Percentiles rank a stretch among this genome's conserved stretches.
These are phyloP conservation scores for Epinephelus moara DNA, from an alignment of 2,113 vertebrate species.

Conservation along the genomic window DNA sequence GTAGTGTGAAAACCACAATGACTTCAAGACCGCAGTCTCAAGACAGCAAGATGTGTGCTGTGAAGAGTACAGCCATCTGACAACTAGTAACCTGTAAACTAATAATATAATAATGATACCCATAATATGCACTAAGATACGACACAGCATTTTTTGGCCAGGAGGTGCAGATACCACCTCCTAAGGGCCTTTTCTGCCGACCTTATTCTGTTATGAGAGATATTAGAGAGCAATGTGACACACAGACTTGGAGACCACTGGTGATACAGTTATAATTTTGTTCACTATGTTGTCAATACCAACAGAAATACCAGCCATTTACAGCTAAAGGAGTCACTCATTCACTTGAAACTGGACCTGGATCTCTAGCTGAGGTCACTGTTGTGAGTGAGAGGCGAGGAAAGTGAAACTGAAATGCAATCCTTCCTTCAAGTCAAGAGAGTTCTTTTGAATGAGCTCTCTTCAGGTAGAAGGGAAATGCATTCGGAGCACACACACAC, in stretches of 20 bases:
- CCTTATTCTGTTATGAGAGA: neutral
- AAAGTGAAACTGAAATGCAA: constrained; percentile 56
- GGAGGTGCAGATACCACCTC: neutral
- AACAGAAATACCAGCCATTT: neutral
- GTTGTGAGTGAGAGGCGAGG: constrained; percentile 28
- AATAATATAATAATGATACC: too few species aligned
- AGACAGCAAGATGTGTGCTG: too few species aligned
- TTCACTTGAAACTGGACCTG: constrained; percentile 19
- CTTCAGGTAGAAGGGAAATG: constrained; percentile 14
- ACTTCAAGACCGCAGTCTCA: too few species aligned
- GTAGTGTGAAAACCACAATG: too few species aligned
- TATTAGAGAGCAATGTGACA: neutral
- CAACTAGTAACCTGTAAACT: too few species aligned
- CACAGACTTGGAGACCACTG: neutral
- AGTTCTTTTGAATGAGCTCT: constrained; percentile 42
- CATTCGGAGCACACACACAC: constrained; percentile 29
- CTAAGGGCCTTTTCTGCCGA: neutral
- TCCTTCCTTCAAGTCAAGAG: constrained; percentile 48
- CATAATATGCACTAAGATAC: too few species aligned
- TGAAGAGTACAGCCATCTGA: too few species aligned
- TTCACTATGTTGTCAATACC: neutral
- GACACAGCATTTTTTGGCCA: neutral
- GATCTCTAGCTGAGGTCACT: constrained; percentile 33
- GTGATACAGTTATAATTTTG: neutral
- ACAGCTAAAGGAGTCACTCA: neutral